A percentile compares a stretch with the other conserved stretches of the same genome.
phyloP scores from a whole-genome alignment of 2,113 vertebrate genomes.

The Bolborhynchus lineola region DNA sequence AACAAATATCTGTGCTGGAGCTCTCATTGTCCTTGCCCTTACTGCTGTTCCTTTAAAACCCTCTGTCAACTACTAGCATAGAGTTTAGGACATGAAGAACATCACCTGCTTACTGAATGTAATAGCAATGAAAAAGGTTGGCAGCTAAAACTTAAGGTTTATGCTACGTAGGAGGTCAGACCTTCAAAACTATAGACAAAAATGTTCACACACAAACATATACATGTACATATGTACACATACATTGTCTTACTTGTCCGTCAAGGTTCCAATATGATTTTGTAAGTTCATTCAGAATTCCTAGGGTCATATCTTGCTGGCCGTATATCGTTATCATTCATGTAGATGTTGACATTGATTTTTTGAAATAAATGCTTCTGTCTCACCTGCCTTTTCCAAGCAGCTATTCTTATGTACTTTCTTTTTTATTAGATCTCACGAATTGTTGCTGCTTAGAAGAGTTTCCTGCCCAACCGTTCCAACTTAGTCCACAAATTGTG shows the following conservation, averaged over 20 bases:
- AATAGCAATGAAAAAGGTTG: background rate
- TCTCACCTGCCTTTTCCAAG: background rate
- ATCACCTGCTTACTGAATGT: background rate
- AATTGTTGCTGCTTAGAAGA: constrained; percentile 1
- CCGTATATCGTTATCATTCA: background rate
- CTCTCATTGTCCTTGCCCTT: background rate
- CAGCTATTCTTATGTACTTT: background rate
- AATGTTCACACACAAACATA: background rate
- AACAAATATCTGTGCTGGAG: background rate
- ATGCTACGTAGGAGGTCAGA: background rate
- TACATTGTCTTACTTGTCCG: background rate
- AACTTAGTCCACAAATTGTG: constrained; percentile 24
- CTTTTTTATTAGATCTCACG: background rate
- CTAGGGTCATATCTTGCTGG: background rate
- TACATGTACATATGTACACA: background rate
- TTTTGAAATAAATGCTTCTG: background rate
- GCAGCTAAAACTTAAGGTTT: background rate
- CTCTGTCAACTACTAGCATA: background rate
- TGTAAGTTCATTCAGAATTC: background rate
- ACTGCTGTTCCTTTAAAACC: background rate
- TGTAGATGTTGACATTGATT: background rate
- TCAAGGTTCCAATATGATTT: background rate
- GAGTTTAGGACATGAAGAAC: background rate
- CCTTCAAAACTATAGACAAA: background rate
- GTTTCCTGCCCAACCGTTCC: background rate